A percentile compares a stretch with the other conserved stretches of the same genome.
These are phyloP conservation scores for Drosophila kambysellisi DNA, from an alignment of 2,888 invertebrate species.

Conservation along the genomic window DNA sequence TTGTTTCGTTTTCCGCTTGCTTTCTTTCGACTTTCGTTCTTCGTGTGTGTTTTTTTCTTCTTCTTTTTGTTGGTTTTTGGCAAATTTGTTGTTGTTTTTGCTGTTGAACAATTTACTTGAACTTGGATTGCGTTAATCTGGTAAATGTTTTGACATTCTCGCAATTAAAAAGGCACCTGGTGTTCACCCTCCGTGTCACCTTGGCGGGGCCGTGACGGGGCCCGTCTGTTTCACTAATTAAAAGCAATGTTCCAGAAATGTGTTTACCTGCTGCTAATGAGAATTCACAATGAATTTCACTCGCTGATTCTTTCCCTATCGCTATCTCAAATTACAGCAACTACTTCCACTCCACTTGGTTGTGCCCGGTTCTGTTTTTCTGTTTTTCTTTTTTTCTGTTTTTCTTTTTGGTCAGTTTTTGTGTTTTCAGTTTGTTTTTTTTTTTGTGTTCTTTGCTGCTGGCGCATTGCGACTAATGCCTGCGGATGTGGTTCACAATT, in stretches of 20 bases:
- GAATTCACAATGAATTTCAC: constrained; percentile 81
- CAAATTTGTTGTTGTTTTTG: constrained; percentile 26
- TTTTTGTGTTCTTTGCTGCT: constrained; percentile 22
- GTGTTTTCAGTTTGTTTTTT: constrained; percentile 18
- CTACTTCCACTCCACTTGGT: constrained; percentile 32
- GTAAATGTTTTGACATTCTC: constrained; percentile 80
- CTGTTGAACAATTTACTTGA: constrained; percentile 59
- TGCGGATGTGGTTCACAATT: constrained; percentile 63
- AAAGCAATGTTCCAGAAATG: constrained; percentile 81
- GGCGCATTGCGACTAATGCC: constrained; percentile 71
- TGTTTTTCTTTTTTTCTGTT: constrained; percentile 16
- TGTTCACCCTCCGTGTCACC: constrained; percentile 49
- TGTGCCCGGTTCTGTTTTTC: constrained; percentile 25
- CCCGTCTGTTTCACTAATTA: constrained; percentile 80
- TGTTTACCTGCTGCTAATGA: constrained; percentile 81
- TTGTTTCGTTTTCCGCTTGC: constrained; percentile 28
- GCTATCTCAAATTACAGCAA: constrained; percentile 40
- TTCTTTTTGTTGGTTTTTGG: constrained; percentile 34
- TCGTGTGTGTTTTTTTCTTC: constrained; percentile 24
- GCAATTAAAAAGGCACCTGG: constrained; percentile 79
- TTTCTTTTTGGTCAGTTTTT: constrained; percentile 6
- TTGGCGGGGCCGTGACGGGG: constrained; percentile 39
- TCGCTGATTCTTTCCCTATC: constrained; percentile 68
- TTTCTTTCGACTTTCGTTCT: constrained; percentile 43
- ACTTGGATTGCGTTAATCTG: constrained; percentile 80